Conservation (phyloP, 2,797 vertebrate genomes). For the Cyprinella venusta region DNA sequence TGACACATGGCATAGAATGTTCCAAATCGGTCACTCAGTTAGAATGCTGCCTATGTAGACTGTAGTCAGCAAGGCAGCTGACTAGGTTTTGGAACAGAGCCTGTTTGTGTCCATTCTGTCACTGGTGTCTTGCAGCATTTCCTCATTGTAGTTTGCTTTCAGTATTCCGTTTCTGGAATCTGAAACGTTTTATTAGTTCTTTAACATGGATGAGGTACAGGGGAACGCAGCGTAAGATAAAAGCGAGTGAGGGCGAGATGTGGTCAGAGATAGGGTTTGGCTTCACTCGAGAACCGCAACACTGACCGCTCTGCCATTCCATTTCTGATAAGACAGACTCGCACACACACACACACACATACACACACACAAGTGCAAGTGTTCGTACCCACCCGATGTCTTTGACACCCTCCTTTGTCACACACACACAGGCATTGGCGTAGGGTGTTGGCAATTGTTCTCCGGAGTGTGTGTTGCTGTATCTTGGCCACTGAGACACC, state of each 20-base stretch:
- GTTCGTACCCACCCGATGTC: slow-evolving; percentile 11
- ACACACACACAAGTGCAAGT: not conserved
- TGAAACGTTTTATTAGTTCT: slow-evolving; percentile 43
- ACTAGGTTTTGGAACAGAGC: slow-evolving; percentile 43
- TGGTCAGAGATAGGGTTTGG: slow-evolving; percentile 51
- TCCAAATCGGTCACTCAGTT: not conserved
- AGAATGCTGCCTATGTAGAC: slow-evolving; percentile 31
- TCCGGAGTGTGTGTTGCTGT: slow-evolving; percentile 80
- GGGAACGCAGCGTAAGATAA: not conserved
- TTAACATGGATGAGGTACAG: slow-evolving; percentile 26
- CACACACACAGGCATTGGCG: slow-evolving; percentile 51
- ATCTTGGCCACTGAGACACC: slow-evolving; percentile 79
- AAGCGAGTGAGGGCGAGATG: slow-evolving; percentile 30
- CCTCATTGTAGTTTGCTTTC: slow-evolving; percentile 46
- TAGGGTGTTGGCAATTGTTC: slow-evolving; percentile 73
- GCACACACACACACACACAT: slow-evolving; percentile 9
- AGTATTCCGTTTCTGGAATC: slow-evolving; percentile 41
- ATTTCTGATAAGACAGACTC: slow-evolving; percentile 38
- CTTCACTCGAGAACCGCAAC: slow-evolving; percentile 52
- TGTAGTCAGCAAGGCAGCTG: slow-evolving; percentile 37
- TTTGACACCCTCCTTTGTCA: slow-evolving; percentile 43
- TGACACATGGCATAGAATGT: not conserved
- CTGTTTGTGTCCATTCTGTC: slow-evolving; percentile 49
- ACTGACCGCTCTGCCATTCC: not conserved
- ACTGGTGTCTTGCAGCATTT: slow-evolving; percentile 52